Conservation (phyloP, 2,797 vertebrate species). For the Myripristis jacobus region DNA sequence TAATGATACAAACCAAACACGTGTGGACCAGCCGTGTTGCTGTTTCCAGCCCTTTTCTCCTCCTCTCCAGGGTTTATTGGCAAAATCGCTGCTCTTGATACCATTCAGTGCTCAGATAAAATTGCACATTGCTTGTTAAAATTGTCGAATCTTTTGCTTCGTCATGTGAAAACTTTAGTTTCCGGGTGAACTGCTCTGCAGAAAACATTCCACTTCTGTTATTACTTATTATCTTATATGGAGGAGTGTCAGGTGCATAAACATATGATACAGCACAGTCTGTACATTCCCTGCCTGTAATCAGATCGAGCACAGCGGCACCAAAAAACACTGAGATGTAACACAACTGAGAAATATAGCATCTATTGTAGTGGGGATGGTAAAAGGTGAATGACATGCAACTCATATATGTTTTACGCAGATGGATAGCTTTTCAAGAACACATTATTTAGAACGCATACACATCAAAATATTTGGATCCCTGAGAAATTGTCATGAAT, state of each 20-base stretch:
- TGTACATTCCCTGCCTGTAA: conserved; percentile 24
- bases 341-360: conserved; percentile 13
- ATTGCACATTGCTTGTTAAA: not conserved
- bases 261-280: conserved; percentile 14
- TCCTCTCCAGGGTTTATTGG: too few relatives aligned
- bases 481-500: too few relatives aligned
- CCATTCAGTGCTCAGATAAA: too few relatives aligned
- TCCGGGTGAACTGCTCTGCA: conserved; percentile 7
- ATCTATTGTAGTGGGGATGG: conserved; percentile 25
- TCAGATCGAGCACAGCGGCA: conserved; percentile 30
- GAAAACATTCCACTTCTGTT: conserved; percentile 9
- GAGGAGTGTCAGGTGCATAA: conserved; percentile 2
- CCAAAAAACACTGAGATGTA: too few relatives aligned
- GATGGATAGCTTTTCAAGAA: too few relatives aligned
- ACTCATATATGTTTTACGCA: too few relatives aligned
- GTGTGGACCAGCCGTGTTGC: too few relatives aligned
- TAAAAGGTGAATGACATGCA: conserved; percentile 57
- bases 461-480: too few relatives aligned
- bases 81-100: too few relatives aligned
- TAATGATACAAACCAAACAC: too few relatives aligned
- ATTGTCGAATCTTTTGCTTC: conserved; percentile 50
- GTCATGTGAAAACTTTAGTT: conserved; percentile 23
- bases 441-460: too few relatives aligned
- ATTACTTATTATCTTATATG: conserved; percentile 25
- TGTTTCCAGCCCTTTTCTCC: too few relatives aligned